A percentile compares a stretch with the other conserved stretches of the same genome.
phyloP scores from a whole-genome alignment of 2,888 invertebrate species.

The Tigriopus californicus region DNA sequence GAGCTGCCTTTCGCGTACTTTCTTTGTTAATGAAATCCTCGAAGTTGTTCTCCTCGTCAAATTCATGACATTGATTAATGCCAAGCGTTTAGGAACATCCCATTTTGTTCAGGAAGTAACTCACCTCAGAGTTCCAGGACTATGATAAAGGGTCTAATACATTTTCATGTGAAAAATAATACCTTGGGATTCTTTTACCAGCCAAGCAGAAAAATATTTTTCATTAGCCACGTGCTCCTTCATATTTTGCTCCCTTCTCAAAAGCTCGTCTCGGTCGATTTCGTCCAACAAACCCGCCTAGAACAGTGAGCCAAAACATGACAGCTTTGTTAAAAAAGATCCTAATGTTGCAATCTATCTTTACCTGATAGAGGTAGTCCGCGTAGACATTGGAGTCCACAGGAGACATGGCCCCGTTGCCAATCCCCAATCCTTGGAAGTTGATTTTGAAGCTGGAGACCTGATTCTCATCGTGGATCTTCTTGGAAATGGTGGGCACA shows the following conservation, averaged over 20 bases:
- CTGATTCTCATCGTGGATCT: constrained; percentile 19
- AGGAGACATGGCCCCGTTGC: constrained; percentile 20
- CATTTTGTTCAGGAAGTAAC: not conserved
- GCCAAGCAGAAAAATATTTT: not conserved
- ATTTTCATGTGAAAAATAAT: too few relatives aligned
- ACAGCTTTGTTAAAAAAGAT: too few relatives aligned
- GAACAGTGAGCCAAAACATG: too few relatives aligned
- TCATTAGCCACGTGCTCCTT: not conserved
- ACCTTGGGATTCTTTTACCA: not conserved
- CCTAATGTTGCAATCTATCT: too few relatives aligned
- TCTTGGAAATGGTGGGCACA: constrained; percentile 26
- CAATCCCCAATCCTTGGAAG: constrained; percentile 21
- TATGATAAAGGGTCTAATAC: too few relatives aligned
- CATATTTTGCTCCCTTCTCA: not conserved
- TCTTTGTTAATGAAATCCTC: not conserved
- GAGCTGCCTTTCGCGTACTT: not conserved
- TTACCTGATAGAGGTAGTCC: constrained; percentile 24
- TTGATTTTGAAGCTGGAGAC: constrained; percentile 17
- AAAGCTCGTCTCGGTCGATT: not conserved
- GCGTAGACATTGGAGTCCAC: constrained; percentile 23
- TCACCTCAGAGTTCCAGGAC: not conserved
- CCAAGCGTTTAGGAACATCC: not conserved
- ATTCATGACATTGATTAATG: not conserved
- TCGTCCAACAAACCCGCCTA: constrained; percentile 17
- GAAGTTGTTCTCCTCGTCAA: not conserved